Evolutionary conservation across 2,888 invertebrate species (phyloP), one percentile per base, ranked within the genome.

Genomic region (Sicus ferrugineus): DNA sequence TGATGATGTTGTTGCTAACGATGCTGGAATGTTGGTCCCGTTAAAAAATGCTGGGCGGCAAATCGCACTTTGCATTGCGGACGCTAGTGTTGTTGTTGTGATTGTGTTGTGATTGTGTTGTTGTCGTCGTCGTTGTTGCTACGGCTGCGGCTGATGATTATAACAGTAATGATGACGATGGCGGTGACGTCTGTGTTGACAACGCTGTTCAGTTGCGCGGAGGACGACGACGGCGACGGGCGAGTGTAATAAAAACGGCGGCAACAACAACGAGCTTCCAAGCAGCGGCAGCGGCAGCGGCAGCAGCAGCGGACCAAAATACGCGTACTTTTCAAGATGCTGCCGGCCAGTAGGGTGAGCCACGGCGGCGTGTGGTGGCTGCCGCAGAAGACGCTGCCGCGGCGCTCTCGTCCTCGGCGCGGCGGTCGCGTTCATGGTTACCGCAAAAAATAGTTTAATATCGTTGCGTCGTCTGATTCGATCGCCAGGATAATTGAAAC

Each of bases 371-470:
- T n/a, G n/a, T n/a, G n/a, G n/a, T n/a, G n/a, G 34, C 2, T 34
- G 34, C 14, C 42, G 42, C n/a, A 4, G 42, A n/a, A 14, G 9
- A n/a, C 42, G 42, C 16, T 16, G 42, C n/a, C 11, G 42, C 42
- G 4, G 9, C 54, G 54, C 2, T 28, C 26, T 26, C 23, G 16
- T 23, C 67, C 54, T 67, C 46, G 62, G 79, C 83, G 80, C 82
- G 79, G 83, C 79, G 84, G 83, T 84, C 83, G 84, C 83, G 82
- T 84, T 83, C 81, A 81, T 83, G 81, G 81, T 83, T 82, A 83
- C 83, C 84, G 80, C 84, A 83, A 84, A 83, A 84, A 84, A 82
- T 84, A 81, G 82, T 84, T 84, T 84, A 83, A 84, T 83, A 83
- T 80, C 82, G 80, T 78, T 81, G 82, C 78, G 83, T 83, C 84